phyloP scores from a whole-genome alignment of 1,140 invertebrate species.

The Charaxes varanes region DNA sequence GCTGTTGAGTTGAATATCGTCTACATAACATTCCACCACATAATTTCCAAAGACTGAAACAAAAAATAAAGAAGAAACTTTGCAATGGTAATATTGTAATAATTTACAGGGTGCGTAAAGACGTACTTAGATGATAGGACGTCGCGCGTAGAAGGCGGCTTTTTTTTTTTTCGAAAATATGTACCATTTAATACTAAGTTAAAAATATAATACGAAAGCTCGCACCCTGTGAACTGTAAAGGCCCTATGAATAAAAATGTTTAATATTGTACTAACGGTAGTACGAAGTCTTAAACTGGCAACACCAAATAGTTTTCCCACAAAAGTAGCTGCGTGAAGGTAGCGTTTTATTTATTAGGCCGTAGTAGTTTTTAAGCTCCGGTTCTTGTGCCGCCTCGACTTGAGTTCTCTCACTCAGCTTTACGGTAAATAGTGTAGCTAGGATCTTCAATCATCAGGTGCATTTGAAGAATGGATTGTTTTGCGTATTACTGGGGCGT shows the following conservation, averaged over 20 bases:
- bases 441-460: conserved; percentile 13
- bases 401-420: conserved; percentile 19
- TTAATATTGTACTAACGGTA: too few relatives aligned
- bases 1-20: conserved; percentile 26
- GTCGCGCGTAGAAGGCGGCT: not conserved
- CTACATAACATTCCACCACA: conserved; percentile 40
- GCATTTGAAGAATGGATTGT: not conserved
- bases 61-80: conserved; percentile 28
- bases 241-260: too few relatives aligned
- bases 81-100: conserved; percentile 19
- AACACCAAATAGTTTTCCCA: too few relatives aligned
- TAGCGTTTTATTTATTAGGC: too few relatives aligned
- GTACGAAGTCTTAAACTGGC: too few relatives aligned
- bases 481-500: too few relatives aligned
- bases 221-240: not conserved
- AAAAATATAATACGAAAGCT: too few relatives aligned
- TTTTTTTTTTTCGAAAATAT: too few relatives aligned
- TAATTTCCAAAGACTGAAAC: conserved; percentile 55
- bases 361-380: conserved; percentile 23
- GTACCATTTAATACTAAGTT: too few relatives aligned
- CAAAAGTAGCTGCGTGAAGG: too few relatives aligned
- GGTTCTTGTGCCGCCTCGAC: conserved; percentile 20
- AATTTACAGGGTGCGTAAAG: conserved; percentile 22
- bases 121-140: conserved; percentile 13
- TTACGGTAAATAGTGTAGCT: conserved; percentile 14